Base-by-base conservation (phyloP, 2,797 vertebrate species). In the Pipistrellus pygmaeus region DNA sequence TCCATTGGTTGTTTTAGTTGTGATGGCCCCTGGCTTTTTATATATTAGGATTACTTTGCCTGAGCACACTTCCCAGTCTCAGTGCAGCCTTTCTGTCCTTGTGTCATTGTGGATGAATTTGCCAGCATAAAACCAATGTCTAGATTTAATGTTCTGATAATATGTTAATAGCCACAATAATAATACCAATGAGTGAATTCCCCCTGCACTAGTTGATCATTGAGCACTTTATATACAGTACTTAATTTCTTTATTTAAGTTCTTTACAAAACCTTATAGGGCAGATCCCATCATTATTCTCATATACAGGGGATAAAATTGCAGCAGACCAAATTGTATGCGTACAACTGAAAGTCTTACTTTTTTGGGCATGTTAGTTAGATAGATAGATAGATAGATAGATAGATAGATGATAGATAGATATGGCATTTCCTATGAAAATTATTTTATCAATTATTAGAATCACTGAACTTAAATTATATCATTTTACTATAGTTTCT, bases 401-500 rank as follows among this genome's bases (percentile, higher is more conserved):
- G 18, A 20, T 27, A 51, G 51, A 68, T 44, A 53, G n/a, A 12
- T 84, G 66, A 17, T 5, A 81, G 6, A 48, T 21, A 75, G 6
- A 71, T 18, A 72, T 88, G 14, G 1, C 4, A 77, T 62, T 95
- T 92, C 35, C 11, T 32, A 57, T 38, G 30, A 1, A 81, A 71
- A 64, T 85, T 87, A 85, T 85, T 94, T 88, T 68, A n/a, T 69
- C 41, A 66, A 21, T 78, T 53, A 83, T 76, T 83, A 93, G 21
- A 85, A 88, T 85, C 68, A 85, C 30, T 95, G 73, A 82, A n/a
- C 15, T 88, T 95, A 93, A 85, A 77, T 81, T 32, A n/a, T 95
- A 78, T 96, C 11, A 23, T 97, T 93, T 96, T 91, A 20, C 95
- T 97, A 91, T 95, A 44, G 51, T 64, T 96, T 96, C 27, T 88